Base-by-base conservation (phyloP, 2,888 invertebrate genomes). In the Sthenelais limicola region DNA sequence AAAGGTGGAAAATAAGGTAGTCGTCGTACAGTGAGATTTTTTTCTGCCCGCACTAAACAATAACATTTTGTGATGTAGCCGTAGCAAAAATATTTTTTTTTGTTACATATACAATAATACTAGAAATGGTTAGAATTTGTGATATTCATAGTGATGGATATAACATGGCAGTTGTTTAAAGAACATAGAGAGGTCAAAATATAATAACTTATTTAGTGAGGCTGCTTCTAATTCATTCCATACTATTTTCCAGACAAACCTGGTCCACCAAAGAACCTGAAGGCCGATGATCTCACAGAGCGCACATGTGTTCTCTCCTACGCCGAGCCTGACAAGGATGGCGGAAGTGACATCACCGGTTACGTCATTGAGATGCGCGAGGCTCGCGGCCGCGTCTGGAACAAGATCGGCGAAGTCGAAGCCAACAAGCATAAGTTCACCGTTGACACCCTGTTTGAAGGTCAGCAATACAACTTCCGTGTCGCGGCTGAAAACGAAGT, bases 361-460 rank as follows among this genome's bases (percentile, higher is more conserved):
- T 68, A 71, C 83, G 91, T 92, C 9, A 91, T 96, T 68, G 95
- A 96, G 86, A 93, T 93, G 85, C 92, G 92, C 80, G 93, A 94
- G 49, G 79, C 80, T n/a, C 80, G 79, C 32, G 74, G 80, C 47
- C 79, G 78, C 35, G 80, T 78, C 43, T 85, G 84, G 84, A 79
- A 82, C 35, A 79, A 80, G 66, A 81, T 84, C 12, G 80, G 82
- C 0, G 76, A 81, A 21, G 78, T 84, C 15, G 68, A 66, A 3
- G 74, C 74, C 7, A 38, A 26, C n/a, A 73, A 75, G 48, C 56
- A 62, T 18, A 77, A 80, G 43, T 77, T 80, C 54, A 69, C 38
- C 47, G 69, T 68, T 2, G 74, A 73, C 9, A 67, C 62, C 7
- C 75, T 79, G 26, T 73, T 66, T 48, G 71, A 71, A 54, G 84